Evolutionary conservation across 2,113 vertebrate genomes (phyloP).

Genomic region (Turdus rufiventris): DNA sequence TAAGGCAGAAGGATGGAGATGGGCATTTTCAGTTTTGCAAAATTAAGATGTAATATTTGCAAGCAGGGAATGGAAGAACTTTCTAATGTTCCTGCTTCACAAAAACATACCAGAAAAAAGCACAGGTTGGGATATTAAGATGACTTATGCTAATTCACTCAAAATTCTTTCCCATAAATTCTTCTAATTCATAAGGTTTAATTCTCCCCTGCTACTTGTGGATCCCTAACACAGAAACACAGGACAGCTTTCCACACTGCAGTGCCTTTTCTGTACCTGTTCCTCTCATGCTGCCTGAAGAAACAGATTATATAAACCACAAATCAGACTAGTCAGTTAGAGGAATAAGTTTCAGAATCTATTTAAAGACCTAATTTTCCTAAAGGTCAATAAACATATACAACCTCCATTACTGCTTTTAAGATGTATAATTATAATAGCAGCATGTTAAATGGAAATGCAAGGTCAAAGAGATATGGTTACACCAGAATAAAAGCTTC

Average conservation of each 20-base stretch:
- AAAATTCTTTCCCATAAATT: not conserved
- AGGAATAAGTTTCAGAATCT: not conserved
- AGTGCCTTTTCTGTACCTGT: not conserved
- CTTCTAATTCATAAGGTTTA: not conserved
- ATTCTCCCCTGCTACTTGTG: accelerated
- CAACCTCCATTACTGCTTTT: not conserved
- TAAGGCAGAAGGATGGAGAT: not conserved
- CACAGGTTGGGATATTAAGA: not conserved
- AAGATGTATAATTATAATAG: not conserved
- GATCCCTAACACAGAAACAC: not conserved
- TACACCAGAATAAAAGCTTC: not conserved
- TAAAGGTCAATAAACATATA: not conserved
- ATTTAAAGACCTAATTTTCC: not conserved
- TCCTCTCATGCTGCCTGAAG: not conserved
- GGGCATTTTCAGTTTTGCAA: not conserved
- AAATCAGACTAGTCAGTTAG: not conserved
- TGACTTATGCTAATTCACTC: not conserved
- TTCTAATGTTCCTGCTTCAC: not conserved
- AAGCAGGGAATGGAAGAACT: not conserved
- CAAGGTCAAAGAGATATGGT: not conserved
- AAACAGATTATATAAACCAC: not conserved
- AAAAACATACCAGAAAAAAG: not conserved
- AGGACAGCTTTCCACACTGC: not conserved
- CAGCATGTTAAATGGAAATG: not conserved
- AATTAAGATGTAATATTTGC: not conserved